These are phyloP conservation scores for Cyclophora punctaria DNA, from an alignment of 2,888 invertebrate genomes.

Conservation along the genomic window DNA sequence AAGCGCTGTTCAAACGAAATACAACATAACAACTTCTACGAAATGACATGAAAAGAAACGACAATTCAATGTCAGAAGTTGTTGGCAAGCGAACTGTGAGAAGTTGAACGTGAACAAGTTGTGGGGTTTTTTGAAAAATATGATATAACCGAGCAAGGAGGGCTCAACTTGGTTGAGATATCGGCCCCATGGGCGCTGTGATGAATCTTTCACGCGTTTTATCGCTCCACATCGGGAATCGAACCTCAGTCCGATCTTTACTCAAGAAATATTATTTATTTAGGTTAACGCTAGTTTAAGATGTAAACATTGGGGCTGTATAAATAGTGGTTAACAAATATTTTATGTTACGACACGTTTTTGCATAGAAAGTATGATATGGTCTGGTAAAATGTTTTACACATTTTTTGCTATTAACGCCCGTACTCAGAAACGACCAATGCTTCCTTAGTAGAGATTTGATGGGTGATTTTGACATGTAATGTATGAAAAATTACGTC, in stretches of 20 bases:
- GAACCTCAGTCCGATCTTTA: constrained; percentile 39
- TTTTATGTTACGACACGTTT: constrained; percentile 10
- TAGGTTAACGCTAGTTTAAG: no score
- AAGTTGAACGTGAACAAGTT: constrained; percentile 11
- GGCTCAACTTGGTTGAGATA: constrained; percentile 64
- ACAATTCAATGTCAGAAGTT: constrained; percentile 51
- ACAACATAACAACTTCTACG: no score
- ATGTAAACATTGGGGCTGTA: no score
- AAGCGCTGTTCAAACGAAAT: no score
- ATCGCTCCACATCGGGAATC: constrained; percentile 63
- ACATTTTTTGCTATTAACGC: no score
- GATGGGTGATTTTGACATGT: no score
- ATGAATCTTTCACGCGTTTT: constrained; percentile 72
- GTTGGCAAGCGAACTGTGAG: constrained; percentile 23
- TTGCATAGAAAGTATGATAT: no score
- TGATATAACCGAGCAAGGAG: constrained; percentile 58
- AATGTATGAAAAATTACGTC: no score
- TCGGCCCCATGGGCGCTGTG: constrained; percentile 60
- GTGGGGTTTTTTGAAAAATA: constrained; percentile 59
- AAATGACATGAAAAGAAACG: constrained; percentile 21
- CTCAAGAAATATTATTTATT: constrained; percentile 20
- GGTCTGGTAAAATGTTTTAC: no score
- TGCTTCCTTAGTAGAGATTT: no score
- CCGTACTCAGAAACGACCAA: no score
- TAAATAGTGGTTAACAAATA: no score